Evolutionary conservation across 1,140 invertebrate genomes (phyloP).

Genomic region (Neuroterus valhalla): DNA sequence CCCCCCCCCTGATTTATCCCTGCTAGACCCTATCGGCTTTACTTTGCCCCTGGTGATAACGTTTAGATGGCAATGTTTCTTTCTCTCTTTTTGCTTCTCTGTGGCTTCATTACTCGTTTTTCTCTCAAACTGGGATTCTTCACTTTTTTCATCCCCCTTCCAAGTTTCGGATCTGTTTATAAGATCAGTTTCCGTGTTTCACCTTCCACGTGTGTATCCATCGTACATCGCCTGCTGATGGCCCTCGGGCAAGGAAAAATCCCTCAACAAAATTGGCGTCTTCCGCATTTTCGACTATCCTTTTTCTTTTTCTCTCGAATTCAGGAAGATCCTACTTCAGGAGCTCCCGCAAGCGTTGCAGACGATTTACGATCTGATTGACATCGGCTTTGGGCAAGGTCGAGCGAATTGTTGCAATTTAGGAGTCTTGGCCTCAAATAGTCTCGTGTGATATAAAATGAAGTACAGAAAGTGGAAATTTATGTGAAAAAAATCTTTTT

Average conservation of each 20-base stretch:
- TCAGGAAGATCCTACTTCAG: slow-evolving; percentile 10
- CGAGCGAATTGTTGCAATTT: slow-evolving; percentile 2
- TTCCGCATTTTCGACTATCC: neutral
- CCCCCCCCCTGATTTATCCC: neutral
- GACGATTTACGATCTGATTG: slow-evolving; percentile 23
- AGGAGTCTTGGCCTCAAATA: neutral
- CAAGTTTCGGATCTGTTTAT: slow-evolving; percentile 9
- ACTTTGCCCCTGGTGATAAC: neutral
- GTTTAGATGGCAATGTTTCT: neutral
- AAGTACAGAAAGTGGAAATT: too few species aligned
- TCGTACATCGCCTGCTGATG: neutral
- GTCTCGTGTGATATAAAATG: too few species aligned
- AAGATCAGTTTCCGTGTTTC: slow-evolving; percentile 22
- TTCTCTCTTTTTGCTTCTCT: slow-evolving; percentile 28
- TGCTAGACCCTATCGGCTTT: slow-evolving; percentile 7
- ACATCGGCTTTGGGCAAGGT: slow-evolving; percentile 16
- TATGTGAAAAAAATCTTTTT: too few species aligned
- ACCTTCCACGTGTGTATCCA: neutral
- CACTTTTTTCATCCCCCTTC: slow-evolving; percentile 25
- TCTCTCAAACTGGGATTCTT: neutral
- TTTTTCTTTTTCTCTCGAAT: slow-evolving; percentile 1
- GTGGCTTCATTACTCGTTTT: neutral
- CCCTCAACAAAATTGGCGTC: neutral
- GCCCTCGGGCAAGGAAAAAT: slow-evolving; percentile 10
- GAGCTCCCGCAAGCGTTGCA: neutral